Base-by-base conservation (phyloP, 1,140 invertebrate genomes). In the Pogonognathellus flavescens region DNA sequence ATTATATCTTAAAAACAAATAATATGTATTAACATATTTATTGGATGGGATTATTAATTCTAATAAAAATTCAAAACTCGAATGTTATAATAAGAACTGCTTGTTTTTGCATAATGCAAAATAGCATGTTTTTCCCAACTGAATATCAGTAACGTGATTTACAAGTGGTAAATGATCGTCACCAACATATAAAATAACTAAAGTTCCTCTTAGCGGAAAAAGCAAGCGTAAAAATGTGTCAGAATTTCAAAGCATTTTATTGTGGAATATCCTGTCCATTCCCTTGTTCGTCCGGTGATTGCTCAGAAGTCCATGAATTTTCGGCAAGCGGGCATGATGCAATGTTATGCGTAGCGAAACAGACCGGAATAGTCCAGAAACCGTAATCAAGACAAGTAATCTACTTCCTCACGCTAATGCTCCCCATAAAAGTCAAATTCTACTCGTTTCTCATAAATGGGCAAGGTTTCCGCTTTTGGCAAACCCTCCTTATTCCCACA, bases 401-500 rank as follows among this genome's bases (percentile, higher is more conserved):
- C 62, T 66, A 66, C 11, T 66, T 66, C 20, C 16, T 6, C 59
- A 60, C 9, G 22, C 20, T 25, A 76, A 76, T 31, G 70, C 13
- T 49, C 25, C 6, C 14, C 13, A 50, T 1, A 49, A 49, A 76
- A 50, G 31, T 16, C 25, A 50, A 76, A 72, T 49, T 50, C 6
- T 5, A 76, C n/a, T 76, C 70, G n/a, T 76, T 49, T 76, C 70
- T 76, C 70, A 76, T 49, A 41, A 25, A 76, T 50, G 70, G 70
- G 70, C 70, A 41, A 31, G 70, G 70, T 76, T 76, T 76, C 70
- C 70, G 31, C 25, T 76, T 66, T 41, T 41, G 31, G 31, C 11
- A 13, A 57, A 57, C 70, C 70, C 70, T 41, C 70, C 70, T 18
- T 16, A 76, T 76, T 76, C 70, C 70, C 70, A 76, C 70, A 76